Conservation (phyloP, 2,888 invertebrate genomes). For the Mongoloraphidia duomilia region DNA sequence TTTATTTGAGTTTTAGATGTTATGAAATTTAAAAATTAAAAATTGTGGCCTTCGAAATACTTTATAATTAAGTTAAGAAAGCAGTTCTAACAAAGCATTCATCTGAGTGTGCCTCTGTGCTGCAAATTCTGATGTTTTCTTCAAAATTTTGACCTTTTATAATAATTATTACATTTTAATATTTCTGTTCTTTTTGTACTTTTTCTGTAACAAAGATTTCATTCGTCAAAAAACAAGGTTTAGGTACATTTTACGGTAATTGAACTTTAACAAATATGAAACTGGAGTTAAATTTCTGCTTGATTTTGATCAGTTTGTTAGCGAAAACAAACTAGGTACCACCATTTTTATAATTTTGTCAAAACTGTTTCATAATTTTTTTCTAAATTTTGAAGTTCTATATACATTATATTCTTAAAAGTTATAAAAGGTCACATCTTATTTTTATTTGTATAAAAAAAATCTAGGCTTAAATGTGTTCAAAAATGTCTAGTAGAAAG, state of each 20-base stretch:
- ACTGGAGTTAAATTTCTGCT: no score
- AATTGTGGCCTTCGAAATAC: conserved; percentile 21
- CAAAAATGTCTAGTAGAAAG: conserved; percentile 63
- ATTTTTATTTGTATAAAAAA: conserved; percentile 27
- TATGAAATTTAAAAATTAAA: conserved; percentile 16
- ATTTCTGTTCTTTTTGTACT: not conserved
- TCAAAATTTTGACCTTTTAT: not conserved
- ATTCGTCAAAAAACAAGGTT: not conserved
- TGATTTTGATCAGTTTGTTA: no score
- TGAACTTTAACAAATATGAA: no score
- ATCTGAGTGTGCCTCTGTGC: conserved; percentile 2
- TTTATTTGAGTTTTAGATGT: conserved; percentile 23
- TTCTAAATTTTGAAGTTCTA: no score
- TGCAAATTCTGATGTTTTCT: not conserved
- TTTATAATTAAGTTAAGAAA: conserved; percentile 8
- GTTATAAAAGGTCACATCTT: conserved; percentile 23
- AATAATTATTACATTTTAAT: conserved; percentile 1
- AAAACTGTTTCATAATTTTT: no score
- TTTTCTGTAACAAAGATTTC: not conserved
- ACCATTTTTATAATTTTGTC: no score
- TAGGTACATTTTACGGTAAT: no score
- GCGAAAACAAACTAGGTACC: no score
- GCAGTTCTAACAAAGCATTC: not conserved
- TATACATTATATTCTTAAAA: conserved; percentile 7
- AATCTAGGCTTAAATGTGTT: conserved; percentile 60